phyloP scores from a whole-genome alignment of 2,113 vertebrate genomes.

The Podilymbus podiceps region DNA sequence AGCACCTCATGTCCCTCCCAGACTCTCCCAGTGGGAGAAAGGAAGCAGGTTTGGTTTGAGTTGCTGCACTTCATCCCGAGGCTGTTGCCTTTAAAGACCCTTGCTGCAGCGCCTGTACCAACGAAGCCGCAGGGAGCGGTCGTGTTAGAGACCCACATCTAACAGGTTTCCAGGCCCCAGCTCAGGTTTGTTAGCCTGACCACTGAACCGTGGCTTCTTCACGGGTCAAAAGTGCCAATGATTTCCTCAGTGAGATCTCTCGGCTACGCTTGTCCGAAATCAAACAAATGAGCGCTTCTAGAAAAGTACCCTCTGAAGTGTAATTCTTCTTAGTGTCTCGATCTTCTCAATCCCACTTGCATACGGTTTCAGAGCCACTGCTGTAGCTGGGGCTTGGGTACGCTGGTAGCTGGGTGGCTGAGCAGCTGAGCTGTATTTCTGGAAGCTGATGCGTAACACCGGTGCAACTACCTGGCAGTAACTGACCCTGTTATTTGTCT shows the following conservation, averaged over 20 bases:
- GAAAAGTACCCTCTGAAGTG: not conserved
- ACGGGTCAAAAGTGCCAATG: not conserved
- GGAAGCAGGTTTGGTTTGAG: not conserved
- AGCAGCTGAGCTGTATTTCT: not conserved
- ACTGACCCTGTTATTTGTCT: not conserved
- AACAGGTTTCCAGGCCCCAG: not conserved
- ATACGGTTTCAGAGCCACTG: fast-evolving
- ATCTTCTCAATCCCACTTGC: not conserved
- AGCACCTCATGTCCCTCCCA: not conserved
- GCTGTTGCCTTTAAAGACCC: not conserved
- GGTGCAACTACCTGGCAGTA: not conserved
- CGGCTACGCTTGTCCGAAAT: not conserved
- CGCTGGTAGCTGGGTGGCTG: not conserved
- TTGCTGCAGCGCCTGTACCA: not conserved
- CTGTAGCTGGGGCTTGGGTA: not conserved
- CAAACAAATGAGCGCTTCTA: not conserved
- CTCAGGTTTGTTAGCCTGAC: not conserved
- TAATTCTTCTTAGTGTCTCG: fast-evolving
- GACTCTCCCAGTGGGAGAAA: not conserved
- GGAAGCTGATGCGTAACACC: fast-evolving
- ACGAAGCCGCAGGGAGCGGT: not conserved
- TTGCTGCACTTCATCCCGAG: not conserved
- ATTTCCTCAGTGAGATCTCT: not conserved
- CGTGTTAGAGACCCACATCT: not conserved
- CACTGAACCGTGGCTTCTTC: not conserved